Conservation (phyloP, 2,797 vertebrate species). For the Neosilurus mollespiculum region DNA sequence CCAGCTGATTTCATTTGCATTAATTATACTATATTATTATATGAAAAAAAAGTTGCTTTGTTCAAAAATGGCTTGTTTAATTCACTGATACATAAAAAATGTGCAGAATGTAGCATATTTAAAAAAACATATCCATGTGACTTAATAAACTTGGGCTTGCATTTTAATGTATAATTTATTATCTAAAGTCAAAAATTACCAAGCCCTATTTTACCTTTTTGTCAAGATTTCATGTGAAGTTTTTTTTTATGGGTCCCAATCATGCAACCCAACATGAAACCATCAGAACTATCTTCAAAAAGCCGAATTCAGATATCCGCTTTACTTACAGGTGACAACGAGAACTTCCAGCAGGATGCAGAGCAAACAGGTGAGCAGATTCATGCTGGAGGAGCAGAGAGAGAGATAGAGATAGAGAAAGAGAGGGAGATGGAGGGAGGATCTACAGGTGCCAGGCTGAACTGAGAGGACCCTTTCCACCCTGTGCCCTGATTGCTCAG, state of each 20-base stretch:
- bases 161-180: not conserved
- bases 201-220: too few species aligned
- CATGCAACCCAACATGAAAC: not conserved
- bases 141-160: not conserved
- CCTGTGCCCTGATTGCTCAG: conserved; percentile 60
- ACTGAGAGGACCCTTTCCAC: conserved; percentile 56
- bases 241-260: not conserved
- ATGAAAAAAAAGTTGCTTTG: not conserved
- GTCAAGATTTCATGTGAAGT: too few species aligned
- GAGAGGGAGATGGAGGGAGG: not conserved
- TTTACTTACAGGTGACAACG: conserved; percentile 71
- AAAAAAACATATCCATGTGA: too few species aligned
- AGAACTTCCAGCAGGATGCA: conserved; percentile 65
- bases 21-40: conserved; percentile 8
- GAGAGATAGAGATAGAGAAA: not conserved
- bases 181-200: not conserved
- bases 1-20: conserved; percentile 15
- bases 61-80: not conserved
- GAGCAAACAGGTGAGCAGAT: conserved; percentile 59
- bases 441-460: conserved; percentile 44
- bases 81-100: not conserved
- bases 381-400: conserved; percentile 62
- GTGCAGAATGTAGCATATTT: not conserved
- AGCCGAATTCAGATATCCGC: conserved; percentile 32
- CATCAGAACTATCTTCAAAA: conserved; percentile 13